Base-by-base conservation (phyloP, 2,888 invertebrate genomes). In the Ornithoptera priamus region DNA sequence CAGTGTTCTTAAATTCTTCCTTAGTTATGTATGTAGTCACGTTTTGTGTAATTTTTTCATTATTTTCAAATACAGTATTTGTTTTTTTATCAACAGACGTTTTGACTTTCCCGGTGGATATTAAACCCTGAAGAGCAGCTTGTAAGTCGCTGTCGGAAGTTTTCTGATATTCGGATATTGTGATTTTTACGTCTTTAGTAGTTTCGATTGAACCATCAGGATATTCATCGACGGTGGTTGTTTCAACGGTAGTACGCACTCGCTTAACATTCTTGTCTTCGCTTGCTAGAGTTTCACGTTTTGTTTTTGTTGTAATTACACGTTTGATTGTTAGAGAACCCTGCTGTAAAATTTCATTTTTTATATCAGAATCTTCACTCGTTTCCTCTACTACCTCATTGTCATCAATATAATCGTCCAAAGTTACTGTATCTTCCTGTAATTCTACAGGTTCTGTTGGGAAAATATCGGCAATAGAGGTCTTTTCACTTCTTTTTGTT, bases 191-290 rank as follows among this genome's bases (percentile, higher is more conserved):
- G 73, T 93, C 93, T 83, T 91, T 93, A 0, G 92, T 93, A 6
- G 93, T 93, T 81, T 94, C 93, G 64, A 93, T 91, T 5, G 94
- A 93, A 46, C 94, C 94, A 77, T 93, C 93, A 2, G 93, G 91
- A 75, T 87, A 92, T 77, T 87, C 89, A 75, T 93, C 93, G 4
- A 90, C 84, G 24, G 90, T 91, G 10, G 84, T 86, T 0, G 93
- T 93, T 78, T 94, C 94, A 62, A 93, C 87, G 17, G 94, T 94
- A 61, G 94, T 94, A 76, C 94, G 92, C 67, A 94, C 88, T 30
- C 94, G 93, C 83, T 93, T 94, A 60, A 94, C 93, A 80, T 84
- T 88, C 72, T 83, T 83, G 73, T 94, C 93, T 65, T 85, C 84
- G 71, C 94, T 94, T 65, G 92, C 85, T 73, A 93, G 81, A 22